A percentile compares a stretch with the other conserved stretches of the same genome.
Evolutionary conservation across 2,797 vertebrate species (phyloP).

Genomic region (Falco biarmicus): DNA sequence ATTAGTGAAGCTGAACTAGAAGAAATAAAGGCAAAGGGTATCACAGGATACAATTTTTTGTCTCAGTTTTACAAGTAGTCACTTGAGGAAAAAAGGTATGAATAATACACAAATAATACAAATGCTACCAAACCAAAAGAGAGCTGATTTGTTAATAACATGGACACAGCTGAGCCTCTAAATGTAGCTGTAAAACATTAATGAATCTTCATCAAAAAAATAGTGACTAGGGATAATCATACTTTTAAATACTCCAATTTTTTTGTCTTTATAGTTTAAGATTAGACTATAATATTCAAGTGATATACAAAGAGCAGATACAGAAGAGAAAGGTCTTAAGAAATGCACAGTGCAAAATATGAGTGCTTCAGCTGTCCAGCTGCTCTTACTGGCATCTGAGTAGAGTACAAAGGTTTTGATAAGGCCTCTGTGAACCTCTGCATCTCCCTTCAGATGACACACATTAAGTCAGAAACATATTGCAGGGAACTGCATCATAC

Average conservation of each 20-base stretch:
- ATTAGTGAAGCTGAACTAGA: background rate
- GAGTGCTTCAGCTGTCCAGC: background rate
- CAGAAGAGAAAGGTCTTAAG: background rate
- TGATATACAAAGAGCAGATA: background rate
- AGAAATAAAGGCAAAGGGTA: background rate
- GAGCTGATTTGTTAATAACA: background rate
- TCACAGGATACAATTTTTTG: background rate
- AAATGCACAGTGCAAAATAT: background rate
- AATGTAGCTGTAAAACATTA: background rate
- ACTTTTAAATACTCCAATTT: background rate
- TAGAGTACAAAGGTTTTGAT: background rate
- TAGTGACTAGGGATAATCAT: background rate
- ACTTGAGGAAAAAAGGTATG: background rate
- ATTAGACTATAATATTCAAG: background rate
- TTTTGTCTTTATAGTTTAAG: background rate
- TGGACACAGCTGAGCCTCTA: background rate
- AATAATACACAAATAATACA: background rate
- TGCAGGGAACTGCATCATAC: background rate
- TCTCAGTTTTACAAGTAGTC: background rate
- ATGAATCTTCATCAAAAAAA: background rate
- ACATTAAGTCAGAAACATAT: background rate
- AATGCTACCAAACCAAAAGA: background rate
- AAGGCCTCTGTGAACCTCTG: background rate
- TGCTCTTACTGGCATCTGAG: conserved; percentile 10
- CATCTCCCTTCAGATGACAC: conserved; percentile 35